Evolutionary conservation across 2,113 vertebrate genomes (phyloP), one percentile per base, ranked within the genome.

Genomic region (Cephalopholis sonnerati): DNA sequence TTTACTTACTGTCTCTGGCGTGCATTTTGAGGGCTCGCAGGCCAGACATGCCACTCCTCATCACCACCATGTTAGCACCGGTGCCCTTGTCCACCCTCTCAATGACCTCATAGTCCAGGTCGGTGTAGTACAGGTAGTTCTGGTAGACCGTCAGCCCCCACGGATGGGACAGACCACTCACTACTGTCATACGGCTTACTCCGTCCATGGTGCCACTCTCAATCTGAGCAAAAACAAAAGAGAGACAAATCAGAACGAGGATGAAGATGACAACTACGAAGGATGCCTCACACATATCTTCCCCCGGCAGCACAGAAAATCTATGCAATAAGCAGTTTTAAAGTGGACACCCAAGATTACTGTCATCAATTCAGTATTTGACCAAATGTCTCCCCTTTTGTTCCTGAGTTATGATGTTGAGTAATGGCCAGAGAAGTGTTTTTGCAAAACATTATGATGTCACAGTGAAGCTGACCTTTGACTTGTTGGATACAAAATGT

Each of bases 181-280:
- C 94, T 29, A 94, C 82, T 0, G 76, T 94, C 65, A 88, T 29
- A 24, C 93, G 88, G 66, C 54, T 87, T 4, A 77, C 77, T 13
- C 95, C 94, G 8, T 94, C 94, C 94, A 96, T 94, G 13, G 93
- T 95, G 63, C 95, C 95, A 48, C 81, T 51, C 75, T 95, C 93
- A 13, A 96, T 96, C 95, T 96, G 75, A 25, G 57, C 9, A 24
- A 65, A 81, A 59, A 27, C 25, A 17, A 87, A 4, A 1, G 5
- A 55, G 41, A 41, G 25, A 32, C 9, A 29, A 41, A 62, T 72
- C 41, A 41, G 17, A 17, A 18, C n/a, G 2, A 16, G 15, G 6
- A 55, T 46, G 15, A 63, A 39, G 29, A 27, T 72, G n/a, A 71
- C 32, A 71, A 41, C 50, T 55, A 54, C 1, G 17, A 61, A 7